Evolutionary conservation across 2,888 invertebrate species (phyloP).

Genomic region (Hypomecis punctinalis): DNA sequence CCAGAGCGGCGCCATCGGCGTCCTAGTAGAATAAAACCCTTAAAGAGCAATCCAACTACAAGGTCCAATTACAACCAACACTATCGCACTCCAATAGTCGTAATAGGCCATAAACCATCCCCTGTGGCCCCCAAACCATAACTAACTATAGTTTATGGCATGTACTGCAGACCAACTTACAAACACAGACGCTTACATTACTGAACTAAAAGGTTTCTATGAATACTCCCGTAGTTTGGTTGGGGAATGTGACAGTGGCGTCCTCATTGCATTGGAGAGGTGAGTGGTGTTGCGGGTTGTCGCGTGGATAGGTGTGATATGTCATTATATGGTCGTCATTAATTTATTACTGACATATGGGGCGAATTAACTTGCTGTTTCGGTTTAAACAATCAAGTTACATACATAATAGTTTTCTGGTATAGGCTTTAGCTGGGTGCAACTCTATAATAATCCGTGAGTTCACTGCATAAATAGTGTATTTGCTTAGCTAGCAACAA

Average conservation of each 20-base stretch:
- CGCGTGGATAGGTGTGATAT: constrained; percentile 11
- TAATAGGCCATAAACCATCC: constrained; percentile 32
- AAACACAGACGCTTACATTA: not conserved
- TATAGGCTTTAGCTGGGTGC: too few relatives aligned
- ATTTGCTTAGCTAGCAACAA: too few relatives aligned
- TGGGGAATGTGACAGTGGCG: not conserved
- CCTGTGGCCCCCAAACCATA: constrained; percentile 24
- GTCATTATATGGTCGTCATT: constrained; percentile 4
- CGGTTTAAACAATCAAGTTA: not conserved
- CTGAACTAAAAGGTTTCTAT: not conserved
- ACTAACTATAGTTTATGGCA: constrained; percentile 23
- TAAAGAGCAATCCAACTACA: constrained; percentile 7
- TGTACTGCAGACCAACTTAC: constrained; percentile 1
- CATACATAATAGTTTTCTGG: not conserved
- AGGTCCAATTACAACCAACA: constrained; percentile 31
- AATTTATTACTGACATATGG: constrained; percentile 2
- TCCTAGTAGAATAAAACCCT: not conserved
- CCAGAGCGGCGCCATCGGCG: not conserved
- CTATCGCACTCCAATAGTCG: constrained; percentile 13
- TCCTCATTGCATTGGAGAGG: too few relatives aligned
- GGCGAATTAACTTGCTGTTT: not conserved
- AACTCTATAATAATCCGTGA: too few relatives aligned
- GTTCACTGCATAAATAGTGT: too few relatives aligned
- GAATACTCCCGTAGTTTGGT: not conserved
- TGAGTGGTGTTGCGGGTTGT: not conserved